Evolutionary conservation across 2,888 invertebrate genomes (phyloP).

Genomic region (Cataglyphis altisquamis): DNA sequence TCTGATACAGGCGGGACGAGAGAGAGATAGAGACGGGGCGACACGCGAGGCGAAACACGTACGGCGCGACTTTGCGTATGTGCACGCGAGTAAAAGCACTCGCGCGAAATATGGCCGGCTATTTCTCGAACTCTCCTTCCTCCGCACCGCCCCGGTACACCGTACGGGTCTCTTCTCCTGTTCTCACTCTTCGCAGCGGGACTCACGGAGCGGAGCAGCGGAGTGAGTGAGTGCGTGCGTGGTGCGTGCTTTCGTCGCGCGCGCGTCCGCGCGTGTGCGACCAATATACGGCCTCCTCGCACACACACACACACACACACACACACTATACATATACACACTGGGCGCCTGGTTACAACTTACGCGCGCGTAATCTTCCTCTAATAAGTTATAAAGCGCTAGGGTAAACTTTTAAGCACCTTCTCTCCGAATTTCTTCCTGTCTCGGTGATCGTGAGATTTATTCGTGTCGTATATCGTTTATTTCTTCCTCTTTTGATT

Average conservation of each 20-base stretch:
- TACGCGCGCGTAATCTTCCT: not conserved
- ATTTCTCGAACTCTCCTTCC: conserved; percentile 55
- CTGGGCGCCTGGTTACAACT: not conserved
- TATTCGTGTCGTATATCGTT: not conserved
- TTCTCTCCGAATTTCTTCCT: conserved; percentile 13
- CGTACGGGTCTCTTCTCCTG: not conserved
- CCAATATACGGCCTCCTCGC: not conserved
- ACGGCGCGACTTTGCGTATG: conserved; percentile 59
- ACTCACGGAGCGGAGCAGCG: too few species aligned
- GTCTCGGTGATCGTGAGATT: not conserved
- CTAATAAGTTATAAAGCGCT: not conserved
- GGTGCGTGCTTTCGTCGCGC: not conserved
- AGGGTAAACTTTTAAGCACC: not conserved
- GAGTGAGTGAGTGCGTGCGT: conserved; percentile 7
- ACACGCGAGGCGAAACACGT: not conserved
- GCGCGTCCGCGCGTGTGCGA: too few species aligned
- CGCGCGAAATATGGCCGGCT: conserved; percentile 80
- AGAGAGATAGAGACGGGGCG: not conserved
- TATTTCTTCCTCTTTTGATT: not conserved
- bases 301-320: not conserved
- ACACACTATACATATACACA: not conserved
- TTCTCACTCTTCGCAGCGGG: not conserved
- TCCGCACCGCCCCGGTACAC: conserved; percentile 39
- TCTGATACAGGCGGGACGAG: not conserved
- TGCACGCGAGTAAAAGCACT: conserved; percentile 62